phyloP scores from a whole-genome alignment of 2,888 invertebrate species.

The Pseudococcus longispinus region DNA sequence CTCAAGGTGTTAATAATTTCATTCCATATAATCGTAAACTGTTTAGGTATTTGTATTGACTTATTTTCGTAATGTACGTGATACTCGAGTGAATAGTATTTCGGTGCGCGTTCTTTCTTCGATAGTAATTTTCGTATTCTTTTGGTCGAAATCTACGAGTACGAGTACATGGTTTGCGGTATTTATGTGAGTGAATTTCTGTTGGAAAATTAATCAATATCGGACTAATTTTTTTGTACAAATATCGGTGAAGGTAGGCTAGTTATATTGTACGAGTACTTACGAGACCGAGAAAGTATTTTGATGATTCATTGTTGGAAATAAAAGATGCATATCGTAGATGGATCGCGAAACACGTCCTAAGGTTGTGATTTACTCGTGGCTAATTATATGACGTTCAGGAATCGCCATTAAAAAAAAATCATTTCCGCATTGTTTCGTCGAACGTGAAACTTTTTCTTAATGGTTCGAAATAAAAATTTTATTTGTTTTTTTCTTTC shows the following conservation, averaged over 20 bases:
- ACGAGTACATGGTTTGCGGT: background rate
- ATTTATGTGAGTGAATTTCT: background rate
- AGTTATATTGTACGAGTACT: background rate
- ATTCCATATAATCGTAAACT: constrained; percentile 27
- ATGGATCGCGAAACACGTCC: background rate
- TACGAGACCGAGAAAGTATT: background rate
- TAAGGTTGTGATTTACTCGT: background rate
- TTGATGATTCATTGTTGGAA: background rate
- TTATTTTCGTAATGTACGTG: constrained; percentile 23
- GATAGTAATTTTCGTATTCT: background rate
- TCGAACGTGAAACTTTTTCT: background rate
- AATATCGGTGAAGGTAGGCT: background rate
- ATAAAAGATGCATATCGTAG: background rate
- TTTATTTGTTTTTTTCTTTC: background rate
- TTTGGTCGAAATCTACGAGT: background rate
- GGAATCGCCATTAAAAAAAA: background rate
- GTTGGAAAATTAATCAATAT: background rate
- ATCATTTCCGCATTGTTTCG: background rate
- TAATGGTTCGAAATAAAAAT: background rate
- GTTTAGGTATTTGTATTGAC: constrained; percentile 37
- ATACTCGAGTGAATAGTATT: background rate
- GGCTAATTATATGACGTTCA: background rate
- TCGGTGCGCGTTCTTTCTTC: background rate
- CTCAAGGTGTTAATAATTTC: constrained; percentile 51
- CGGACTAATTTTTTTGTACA: background rate